Conservation (phyloP, 2,888 invertebrate genomes). For the Ecliptopera silaceata region DNA sequence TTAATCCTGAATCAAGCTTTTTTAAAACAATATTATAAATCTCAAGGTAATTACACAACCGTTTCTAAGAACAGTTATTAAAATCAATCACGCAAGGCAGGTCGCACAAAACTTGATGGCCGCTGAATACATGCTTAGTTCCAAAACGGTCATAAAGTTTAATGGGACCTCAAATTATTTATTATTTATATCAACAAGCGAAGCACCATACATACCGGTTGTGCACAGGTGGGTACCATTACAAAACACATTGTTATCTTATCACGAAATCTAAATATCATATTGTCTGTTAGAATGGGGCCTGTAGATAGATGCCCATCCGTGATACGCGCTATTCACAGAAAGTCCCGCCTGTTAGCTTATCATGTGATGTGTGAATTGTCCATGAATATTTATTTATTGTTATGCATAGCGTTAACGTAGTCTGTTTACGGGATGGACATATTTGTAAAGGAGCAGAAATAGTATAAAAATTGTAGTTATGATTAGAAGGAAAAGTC, state of each 20-base stretch:
- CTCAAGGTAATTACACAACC: conserved; percentile 73
- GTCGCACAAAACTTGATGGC: conserved; percentile 1
- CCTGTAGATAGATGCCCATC: neutral
- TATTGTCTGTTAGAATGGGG: conserved; percentile 13
- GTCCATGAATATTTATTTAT: too few relatives aligned
- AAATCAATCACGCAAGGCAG: conserved; percentile 43
- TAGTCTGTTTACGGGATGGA: neutral
- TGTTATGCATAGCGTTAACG: neutral
- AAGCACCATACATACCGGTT: conserved; percentile 65
- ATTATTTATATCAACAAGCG: conserved; percentile 37
- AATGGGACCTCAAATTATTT: conserved; percentile 5
- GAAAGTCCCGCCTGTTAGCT: neutral
- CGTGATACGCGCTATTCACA: neutral
- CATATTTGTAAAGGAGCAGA: conserved; percentile 1
- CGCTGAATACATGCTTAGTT: neutral
- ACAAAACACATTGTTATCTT: conserved; percentile 16
- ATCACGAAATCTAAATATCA: conserved; percentile 21
- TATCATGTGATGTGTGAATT: too few relatives aligned
- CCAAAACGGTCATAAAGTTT: neutral
- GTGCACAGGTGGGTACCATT: conserved; percentile 59
- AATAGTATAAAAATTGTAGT: conserved; percentile 9
- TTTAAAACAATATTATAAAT: conserved; percentile 57
- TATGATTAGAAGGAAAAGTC: conserved; percentile 14
- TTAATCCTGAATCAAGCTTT: conserved; percentile 43
- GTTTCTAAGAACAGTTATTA: conserved; percentile 59